phyloP scores from a whole-genome alignment of 1,140 invertebrate species.

The Brachionus asplanchnoidis region DNA sequence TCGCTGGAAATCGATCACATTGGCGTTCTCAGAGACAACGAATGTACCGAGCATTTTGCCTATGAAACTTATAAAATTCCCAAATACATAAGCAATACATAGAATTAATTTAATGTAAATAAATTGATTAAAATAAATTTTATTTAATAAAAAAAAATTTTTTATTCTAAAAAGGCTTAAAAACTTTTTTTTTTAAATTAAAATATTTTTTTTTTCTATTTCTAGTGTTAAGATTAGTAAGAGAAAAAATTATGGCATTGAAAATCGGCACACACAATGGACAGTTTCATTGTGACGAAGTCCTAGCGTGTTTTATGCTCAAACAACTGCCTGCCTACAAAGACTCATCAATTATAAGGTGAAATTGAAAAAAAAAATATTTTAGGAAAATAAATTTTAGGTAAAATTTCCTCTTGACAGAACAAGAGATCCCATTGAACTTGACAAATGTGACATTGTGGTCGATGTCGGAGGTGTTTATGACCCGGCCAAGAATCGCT shows the following conservation, averaged over 20 bases:
- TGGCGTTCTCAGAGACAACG: slow-evolving; percentile 71
- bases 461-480: slow-evolving; percentile 91
- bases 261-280: slow-evolving; percentile 65
- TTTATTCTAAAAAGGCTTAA: background rate
- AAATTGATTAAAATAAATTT: background rate
- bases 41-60: slow-evolving; percentile 72
- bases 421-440: slow-evolving; percentile 63
- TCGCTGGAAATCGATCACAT: slow-evolving; percentile 87
- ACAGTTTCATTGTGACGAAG: slow-evolving; percentile 91
- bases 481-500: slow-evolving; percentile 70
- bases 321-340: slow-evolving; percentile 73
- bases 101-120: background rate
- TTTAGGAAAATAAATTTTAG: background rate
- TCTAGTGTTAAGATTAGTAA: background rate
- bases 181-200: background rate
- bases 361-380: background rate
- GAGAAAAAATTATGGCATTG: slow-evolving; percentile 42
- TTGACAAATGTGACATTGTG: slow-evolving; percentile 83
- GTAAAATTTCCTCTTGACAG: slow-evolving; percentile 49
- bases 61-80: slow-evolving; percentile 74
- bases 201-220: background rate
- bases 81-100: slow-evolving; percentile 9
- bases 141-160: background rate
- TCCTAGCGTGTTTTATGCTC: slow-evolving; percentile 82
- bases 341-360: slow-evolving; percentile 74